phyloP scores from a whole-genome alignment of 2,888 invertebrate genomes.

The Mesopsocus fuscifrons region DNA sequence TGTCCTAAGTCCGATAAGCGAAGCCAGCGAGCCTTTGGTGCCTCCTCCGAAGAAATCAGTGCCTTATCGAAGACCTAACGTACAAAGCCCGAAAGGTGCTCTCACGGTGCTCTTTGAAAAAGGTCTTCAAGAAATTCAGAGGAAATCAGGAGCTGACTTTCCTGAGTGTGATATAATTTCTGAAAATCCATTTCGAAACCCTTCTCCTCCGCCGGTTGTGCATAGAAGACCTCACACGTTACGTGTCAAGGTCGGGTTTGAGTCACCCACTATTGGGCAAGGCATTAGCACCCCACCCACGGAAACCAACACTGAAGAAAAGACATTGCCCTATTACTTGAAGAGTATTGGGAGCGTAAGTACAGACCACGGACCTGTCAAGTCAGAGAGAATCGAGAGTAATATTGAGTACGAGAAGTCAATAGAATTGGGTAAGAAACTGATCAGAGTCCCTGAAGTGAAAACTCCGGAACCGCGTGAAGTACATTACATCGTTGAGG shows the following conservation, averaged over 20 bases:
- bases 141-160: background rate
- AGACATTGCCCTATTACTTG: slow-evolving; percentile 2
- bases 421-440: slow-evolving; percentile 2
- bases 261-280: slow-evolving; percentile 4
- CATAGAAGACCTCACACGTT: background rate
- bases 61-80: no score
- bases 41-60: no score
- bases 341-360: background rate
- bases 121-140: background rate
- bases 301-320: background rate
- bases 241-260: slow-evolving; percentile 4
- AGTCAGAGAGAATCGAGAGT: background rate
- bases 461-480: background rate
- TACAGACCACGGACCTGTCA: background rate
- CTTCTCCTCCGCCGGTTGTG: background rate
- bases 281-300: slow-evolving; percentile 2
- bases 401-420: slow-evolving; percentile 7
- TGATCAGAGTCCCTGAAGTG: slow-evolving; percentile 3
- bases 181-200: background rate
- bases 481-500: background rate
- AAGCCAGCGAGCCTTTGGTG: background rate
- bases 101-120: background rate
- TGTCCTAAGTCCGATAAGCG: background rate
- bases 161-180: background rate
- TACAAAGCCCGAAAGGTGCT: background rate